Evolutionary conservation across 2,888 invertebrate genomes (phyloP), one percentile per base, ranked within the genome.

Genomic region (Volucella inflata): DNA sequence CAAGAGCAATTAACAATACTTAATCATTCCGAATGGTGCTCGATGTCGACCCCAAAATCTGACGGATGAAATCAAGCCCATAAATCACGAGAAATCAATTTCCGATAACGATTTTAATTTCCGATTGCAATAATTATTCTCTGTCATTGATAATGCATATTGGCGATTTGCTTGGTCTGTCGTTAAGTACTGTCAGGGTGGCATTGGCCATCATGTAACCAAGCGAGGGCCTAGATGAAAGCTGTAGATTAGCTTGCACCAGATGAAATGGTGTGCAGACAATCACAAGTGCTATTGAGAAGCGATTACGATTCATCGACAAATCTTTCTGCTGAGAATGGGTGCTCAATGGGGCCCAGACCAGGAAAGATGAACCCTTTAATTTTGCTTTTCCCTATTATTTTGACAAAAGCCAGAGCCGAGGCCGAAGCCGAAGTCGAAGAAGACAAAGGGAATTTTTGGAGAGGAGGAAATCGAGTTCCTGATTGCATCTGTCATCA

Each of bases 111-210:
- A 89, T 90, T 90, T 90, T 90, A 91, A 91, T 91, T 91, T 91
- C 91, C 91, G 90, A 90, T 90, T 89, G 91, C 89, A 90, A 91
- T 91, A 91, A 91, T 91, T 91, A 90, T 90, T 85, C 81, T 77
- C 76, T 85, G 85, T 81, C 85, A 81, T 81, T 72, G 81, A 85
- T 85, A 85, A 85, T 85, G 71, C 81, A 72, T 60, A 76, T 64
- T 71, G 76, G 51, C 64, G 40, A 71, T 65, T 57, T 44, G 64
- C 57, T 46, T 30, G 9, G 16, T 40, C 40, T n/a, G 71, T 57
- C 21, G 46, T 64, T 36, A 57, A 48, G 57, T 30, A 30, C 30
- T 30, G 65, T 57, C 75, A 55, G 57, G 51, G 46, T 10, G 53
- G 42, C 11, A 40, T 55, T 30, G 30, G 30, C 6, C 30, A 30